phyloP scores from a whole-genome alignment of 2,888 invertebrate genomes.

The Clostera curtula region DNA sequence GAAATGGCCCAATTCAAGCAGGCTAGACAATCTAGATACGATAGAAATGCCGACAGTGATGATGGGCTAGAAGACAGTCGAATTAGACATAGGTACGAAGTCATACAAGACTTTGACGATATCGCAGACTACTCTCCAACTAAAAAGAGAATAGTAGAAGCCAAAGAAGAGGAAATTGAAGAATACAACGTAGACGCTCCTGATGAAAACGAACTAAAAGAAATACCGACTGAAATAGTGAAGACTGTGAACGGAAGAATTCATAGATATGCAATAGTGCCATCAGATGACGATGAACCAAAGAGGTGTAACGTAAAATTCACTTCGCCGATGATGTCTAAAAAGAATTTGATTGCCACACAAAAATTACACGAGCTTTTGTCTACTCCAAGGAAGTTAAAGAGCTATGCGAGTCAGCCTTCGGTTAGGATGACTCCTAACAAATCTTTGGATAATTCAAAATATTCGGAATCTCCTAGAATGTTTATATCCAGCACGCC shows the following conservation, averaged over 20 bases:
- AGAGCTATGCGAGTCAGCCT: constrained; percentile 67
- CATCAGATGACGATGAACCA: constrained; percentile 71
- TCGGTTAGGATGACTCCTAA: constrained; percentile 62
- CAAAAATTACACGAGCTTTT: constrained; percentile 84
- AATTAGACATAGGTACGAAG: constrained; percentile 68
- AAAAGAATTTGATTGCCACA: constrained; percentile 80
- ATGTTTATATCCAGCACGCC: constrained; percentile 57
- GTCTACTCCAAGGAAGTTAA: constrained; percentile 80
- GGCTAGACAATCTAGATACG: constrained; percentile 35
- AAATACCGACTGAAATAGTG: constrained; percentile 74
- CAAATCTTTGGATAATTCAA: constrained; percentile 28
- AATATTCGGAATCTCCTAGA: constrained; percentile 18
- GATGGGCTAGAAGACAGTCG: constrained; percentile 51
- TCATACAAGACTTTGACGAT: constrained; percentile 66
- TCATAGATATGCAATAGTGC: constrained; percentile 75
- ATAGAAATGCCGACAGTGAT: constrained; percentile 48
- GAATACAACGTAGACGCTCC: constrained; percentile 74
- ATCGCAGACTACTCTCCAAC: constrained; percentile 60
- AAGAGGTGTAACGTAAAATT: constrained; percentile 55
- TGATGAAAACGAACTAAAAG: constrained; percentile 69
- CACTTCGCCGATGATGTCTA: constrained; percentile 61
- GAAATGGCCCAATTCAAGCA: constrained; percentile 65
- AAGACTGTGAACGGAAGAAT: constrained; percentile 78
- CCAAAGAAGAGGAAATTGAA: constrained; percentile 55
- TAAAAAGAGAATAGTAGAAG: constrained; percentile 64